Percentiles rank a stretch among this genome's conserved stretches.
Conservation (phyloP, 1,140 invertebrate genomes). For the Aradophagus sp. region DNA sequence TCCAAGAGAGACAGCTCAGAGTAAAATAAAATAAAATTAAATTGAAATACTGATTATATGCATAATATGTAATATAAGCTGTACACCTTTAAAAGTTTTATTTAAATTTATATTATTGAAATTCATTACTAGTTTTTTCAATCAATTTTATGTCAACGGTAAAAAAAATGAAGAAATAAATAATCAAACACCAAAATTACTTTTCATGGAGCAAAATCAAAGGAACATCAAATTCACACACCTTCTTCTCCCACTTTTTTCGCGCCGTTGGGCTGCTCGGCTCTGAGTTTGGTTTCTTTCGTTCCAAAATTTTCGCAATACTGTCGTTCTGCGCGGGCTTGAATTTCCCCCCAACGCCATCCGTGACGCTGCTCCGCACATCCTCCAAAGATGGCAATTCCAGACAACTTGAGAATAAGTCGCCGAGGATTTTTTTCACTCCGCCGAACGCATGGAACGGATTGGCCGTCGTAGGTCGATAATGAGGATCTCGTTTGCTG, state of each 20-base stretch:
- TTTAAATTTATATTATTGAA: too few relatives aligned
- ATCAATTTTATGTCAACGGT: too few relatives aligned
- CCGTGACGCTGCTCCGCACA: conserved; percentile 64
- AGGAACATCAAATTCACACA: too few relatives aligned
- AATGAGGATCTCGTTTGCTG: conserved; percentile 86
- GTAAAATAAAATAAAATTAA: too few relatives aligned
- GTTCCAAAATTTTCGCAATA: conserved; percentile 70
- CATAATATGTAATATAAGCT: too few relatives aligned
- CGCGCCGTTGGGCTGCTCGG: conserved; percentile 72
- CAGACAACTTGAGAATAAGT: conserved; percentile 84
- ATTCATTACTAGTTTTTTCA: too few relatives aligned
- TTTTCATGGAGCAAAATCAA: too few relatives aligned
- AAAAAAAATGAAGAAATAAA: too few relatives aligned
- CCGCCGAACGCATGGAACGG: conserved; percentile 83
- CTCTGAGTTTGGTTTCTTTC: conserved; percentile 71
- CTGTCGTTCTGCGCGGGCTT: conserved; percentile 70
- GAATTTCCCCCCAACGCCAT: conserved; percentile 62
- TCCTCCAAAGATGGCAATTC: conserved; percentile 80
- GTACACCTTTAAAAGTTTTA: too few relatives aligned
- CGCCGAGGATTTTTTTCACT: conserved; percentile 85
- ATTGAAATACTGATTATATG: too few relatives aligned
- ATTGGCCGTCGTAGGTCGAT: conserved; percentile 81
- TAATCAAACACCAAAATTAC: too few relatives aligned
- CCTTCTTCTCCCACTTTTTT: conserved; percentile 74
- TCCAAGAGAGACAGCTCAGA: too few relatives aligned